Evolutionary conservation across 2,888 invertebrate species (phyloP), one percentile per base, ranked within the genome.

Genomic region (Ochlodes sylvanus): DNA sequence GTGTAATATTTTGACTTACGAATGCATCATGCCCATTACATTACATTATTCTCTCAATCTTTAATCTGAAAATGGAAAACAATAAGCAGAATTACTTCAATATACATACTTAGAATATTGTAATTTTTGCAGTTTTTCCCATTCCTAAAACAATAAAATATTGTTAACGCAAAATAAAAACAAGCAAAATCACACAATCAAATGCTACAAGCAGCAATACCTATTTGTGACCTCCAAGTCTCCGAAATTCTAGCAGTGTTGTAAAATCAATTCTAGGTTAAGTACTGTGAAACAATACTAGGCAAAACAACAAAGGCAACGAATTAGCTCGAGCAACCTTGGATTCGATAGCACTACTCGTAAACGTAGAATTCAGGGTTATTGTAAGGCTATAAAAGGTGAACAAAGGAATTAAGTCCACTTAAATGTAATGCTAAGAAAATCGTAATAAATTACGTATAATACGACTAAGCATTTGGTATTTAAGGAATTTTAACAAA

Each of bases 211-310:
- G 19, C 14, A 47, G 47, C 47, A 57, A 38, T 57, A 47, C 57
- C n/a, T n/a, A n/a, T n/a, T 57, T 57, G 19, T 50, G 47, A 47
- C 64, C 64, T 64, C 42, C 57, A 21, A 63, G 32, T 42, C 63
- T 55, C 44, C 27, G 56, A 34, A 64, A 47, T 56, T 57, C 64
- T 21, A 57, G 50, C 38, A 65, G 50, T 65, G 64, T 64, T 57
- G 57, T 50, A 65, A 65, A 65, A 57, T 47, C 32, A 56, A 56
- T 57, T 50, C 57, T 21, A 21, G 56, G 34, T 63, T 44, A 56
- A 32, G 56, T 57, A 57, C 47, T 50, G 1, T 47, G 34, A 65
- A 65, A 65, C 64, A 57, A 65, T 65, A 50, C 17, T 15, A 19
- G 32, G 44, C 34, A n/a, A 32, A 54, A 56, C 21, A 52, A 52